A percentile compares a stretch with the other conserved stretches of the same genome.
These are phyloP conservation scores for Esperia sulphurella DNA, from an alignment of 2,888 invertebrate species.

Conservation along the genomic window DNA sequence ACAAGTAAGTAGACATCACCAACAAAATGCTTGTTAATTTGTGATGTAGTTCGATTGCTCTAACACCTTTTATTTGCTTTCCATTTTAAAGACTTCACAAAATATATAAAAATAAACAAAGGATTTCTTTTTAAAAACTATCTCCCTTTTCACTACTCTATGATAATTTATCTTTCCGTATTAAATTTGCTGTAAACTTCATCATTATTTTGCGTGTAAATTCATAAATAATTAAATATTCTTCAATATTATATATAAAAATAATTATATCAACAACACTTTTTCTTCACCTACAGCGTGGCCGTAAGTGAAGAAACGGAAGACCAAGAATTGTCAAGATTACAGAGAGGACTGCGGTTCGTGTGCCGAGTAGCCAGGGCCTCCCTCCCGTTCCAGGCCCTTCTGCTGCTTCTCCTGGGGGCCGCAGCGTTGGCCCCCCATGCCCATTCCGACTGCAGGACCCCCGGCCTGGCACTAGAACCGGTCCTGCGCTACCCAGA, in stretches of 20 bases:
- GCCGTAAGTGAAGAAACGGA: slow-evolving; percentile 44
- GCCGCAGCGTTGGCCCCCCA: slow-evolving; percentile 95
- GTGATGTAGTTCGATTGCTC: neutral
- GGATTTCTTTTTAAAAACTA: too few species aligned
- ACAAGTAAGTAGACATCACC: slow-evolving; percentile 51
- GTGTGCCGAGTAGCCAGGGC: slow-evolving; percentile 94
- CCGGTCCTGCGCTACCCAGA: slow-evolving; percentile 94
- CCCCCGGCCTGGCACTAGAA: slow-evolving; percentile 89
- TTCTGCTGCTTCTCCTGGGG: slow-evolving; percentile 94
- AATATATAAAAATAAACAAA: too few species aligned
- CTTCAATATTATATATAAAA: too few species aligned
- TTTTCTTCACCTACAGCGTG: slow-evolving; percentile 34
- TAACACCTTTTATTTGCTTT: neutral
- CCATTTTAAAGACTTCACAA: neutral
- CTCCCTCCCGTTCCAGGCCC: slow-evolving; percentile 95
- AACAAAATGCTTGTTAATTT: neutral
- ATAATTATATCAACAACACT: neutral
- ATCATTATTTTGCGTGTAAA: too few species aligned
- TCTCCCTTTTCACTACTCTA: neutral
- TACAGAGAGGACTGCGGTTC: slow-evolving; percentile 88
- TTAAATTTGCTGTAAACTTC: too few species aligned
- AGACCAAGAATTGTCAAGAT: slow-evolving; percentile 48
- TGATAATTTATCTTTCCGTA: too few species aligned
- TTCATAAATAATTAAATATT: too few species aligned
- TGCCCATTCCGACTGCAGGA: slow-evolving; percentile 89